phyloP scores from a whole-genome alignment of 2,797 vertebrate genomes.

The Nannoperca obscura region DNA sequence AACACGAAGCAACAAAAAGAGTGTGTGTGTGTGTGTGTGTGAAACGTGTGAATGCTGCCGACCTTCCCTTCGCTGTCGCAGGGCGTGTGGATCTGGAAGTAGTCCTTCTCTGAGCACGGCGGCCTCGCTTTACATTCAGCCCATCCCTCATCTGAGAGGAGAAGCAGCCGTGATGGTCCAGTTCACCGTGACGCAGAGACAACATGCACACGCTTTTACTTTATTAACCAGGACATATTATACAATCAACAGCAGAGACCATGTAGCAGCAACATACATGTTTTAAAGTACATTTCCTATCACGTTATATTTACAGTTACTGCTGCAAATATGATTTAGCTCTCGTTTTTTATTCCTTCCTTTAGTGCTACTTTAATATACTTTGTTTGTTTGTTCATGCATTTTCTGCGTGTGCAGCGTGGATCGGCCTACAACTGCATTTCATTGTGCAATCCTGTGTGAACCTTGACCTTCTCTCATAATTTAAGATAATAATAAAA shows the following conservation, averaged over 20 bases:
- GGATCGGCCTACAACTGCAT: neutral
- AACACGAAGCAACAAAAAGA: neutral
- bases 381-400: neutral
- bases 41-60: slow-evolving; percentile 58
- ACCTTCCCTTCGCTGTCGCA: slow-evolving; percentile 96
- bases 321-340: neutral
- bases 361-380: neutral
- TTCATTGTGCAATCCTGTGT: neutral
- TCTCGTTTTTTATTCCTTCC: neutral
- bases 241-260: neutral
- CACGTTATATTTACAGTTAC: neutral
- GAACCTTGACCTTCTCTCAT: neutral
- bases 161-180: neutral
- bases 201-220: neutral
- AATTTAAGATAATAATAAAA: neutral
- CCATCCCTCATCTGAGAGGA: slow-evolving; percentile 91
- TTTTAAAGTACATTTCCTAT: neutral
- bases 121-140: slow-evolving; percentile 88
- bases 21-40: neutral
- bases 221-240: neutral
- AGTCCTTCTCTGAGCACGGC: slow-evolving; percentile 92
- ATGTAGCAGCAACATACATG: neutral
- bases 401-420: neutral
- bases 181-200: neutral
- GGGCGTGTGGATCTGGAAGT: slow-evolving; percentile 94